Evolutionary conservation across 2,888 invertebrate genomes (phyloP).

Genomic region (Brachyopa scutellaris): DNA sequence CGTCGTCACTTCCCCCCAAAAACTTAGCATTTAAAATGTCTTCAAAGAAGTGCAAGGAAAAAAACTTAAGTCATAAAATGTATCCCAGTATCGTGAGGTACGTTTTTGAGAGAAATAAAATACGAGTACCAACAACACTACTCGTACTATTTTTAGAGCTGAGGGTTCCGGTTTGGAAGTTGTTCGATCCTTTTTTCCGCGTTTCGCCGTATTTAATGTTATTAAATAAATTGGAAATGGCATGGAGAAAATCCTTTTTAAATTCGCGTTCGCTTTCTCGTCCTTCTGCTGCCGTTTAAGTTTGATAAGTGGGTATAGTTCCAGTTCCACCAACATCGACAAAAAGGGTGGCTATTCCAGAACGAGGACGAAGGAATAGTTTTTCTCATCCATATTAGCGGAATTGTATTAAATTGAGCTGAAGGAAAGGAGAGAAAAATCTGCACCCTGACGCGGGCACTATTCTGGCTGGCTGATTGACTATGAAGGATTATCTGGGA

Average conservation of each 20-base stretch:
- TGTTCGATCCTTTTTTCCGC: constrained; percentile 10
- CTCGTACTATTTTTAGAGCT: background rate
- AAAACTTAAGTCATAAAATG: constrained; percentile 62
- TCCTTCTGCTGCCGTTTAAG: constrained; percentile 20
- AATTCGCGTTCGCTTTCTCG: constrained; percentile 35
- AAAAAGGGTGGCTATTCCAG: background rate
- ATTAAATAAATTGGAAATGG: constrained; percentile 70
- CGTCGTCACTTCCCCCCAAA: constrained; percentile 13
- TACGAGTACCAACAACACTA: too few species aligned
- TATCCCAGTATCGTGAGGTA: constrained; percentile 24
- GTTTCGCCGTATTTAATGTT: constrained; percentile 51
- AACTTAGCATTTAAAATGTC: constrained; percentile 52
- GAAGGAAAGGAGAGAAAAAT: constrained; percentile 1
- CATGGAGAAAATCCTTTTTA: constrained; percentile 64
- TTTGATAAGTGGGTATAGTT: constrained; percentile 59
- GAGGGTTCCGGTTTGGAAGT: background rate
- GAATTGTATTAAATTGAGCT: constrained; percentile 63
- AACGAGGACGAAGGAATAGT: constrained; percentile 20
- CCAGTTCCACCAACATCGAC: constrained; percentile 27
- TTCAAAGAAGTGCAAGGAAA: constrained; percentile 47
- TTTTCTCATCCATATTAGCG: constrained; percentile 63
- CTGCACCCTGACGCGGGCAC: background rate
- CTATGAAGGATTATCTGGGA: constrained; percentile 66
- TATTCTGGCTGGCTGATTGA: constrained; percentile 52
- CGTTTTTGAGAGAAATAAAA: constrained; percentile 25